Base-by-base conservation (phyloP, 2,797 vertebrate species). In the Coregonus suidteri region DNA sequence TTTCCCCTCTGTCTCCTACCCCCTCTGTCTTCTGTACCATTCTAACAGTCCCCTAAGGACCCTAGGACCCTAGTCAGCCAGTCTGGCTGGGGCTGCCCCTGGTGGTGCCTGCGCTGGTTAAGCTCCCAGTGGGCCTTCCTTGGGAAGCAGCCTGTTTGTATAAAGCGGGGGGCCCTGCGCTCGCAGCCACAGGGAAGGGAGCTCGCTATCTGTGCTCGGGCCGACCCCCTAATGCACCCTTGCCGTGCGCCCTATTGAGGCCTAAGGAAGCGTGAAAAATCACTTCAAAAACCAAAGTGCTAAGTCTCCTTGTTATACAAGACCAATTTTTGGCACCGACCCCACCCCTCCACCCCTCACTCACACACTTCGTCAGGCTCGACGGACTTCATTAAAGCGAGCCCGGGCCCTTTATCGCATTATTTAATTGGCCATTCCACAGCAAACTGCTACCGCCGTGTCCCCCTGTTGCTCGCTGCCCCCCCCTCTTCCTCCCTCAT, bases 221-320 rank as follows among this genome's bases (percentile, higher is more conserved):
- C 88, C 88, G 62, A 85, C 84, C 87, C 85, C 81, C 66, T 73
- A 53, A 88, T 71, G 88, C 92, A 89, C 90, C 90, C 91, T 91
- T 91, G 90, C 90, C 90, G 78, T 93, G 93, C 76, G 88, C 89
- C 90, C 89, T 89, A 94, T 94, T 94, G 91, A 93, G 88, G 86
- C 88, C 90, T 92, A 93, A 93, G 93, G 92, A 91, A 94, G 91
- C 92, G 91, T 94, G 91, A 94, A 94, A 90, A 93, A 94, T 93
- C 88, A 89, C 85, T 90, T 90, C 91, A 90, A 88, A 69, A 93
- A 92, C 91, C 91, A 91, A 92, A 93, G 93, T 90, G 89, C 92
- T 93, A 92, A 92, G 93, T 92, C 91, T 91, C 82, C 93, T 94
- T 94, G 93, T 94, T 93, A 90, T 91, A 94, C 93, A 94, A 93